Evolutionary conservation across 2,113 vertebrate species (phyloP).

Genomic region (Stercorarius parasiticus): DNA sequence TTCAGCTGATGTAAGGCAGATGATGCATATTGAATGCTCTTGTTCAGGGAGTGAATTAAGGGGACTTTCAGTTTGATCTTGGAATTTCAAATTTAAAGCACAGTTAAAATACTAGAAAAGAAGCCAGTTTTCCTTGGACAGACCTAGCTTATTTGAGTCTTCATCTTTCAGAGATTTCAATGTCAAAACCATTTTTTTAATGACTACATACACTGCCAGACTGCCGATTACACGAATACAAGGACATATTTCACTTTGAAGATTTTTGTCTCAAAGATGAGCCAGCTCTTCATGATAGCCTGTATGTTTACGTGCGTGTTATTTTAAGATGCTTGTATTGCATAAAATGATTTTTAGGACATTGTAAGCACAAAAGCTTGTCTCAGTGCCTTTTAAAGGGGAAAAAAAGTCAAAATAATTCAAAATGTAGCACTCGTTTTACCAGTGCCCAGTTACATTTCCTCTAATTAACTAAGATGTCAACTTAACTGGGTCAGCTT

Average conservation of each 20-base stretch:
- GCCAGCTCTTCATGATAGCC: background rate
- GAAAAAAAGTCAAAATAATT: background rate
- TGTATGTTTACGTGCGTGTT: background rate
- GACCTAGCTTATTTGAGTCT: background rate
- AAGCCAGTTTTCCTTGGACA: background rate
- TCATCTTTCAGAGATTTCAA: background rate
- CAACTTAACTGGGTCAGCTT: background rate
- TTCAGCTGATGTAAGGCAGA: fast-evolving
- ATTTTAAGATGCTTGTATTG: background rate
- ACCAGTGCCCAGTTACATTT: background rate
- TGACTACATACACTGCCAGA: fast-evolving
- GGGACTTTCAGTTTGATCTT: background rate
- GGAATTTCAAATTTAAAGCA: background rate
- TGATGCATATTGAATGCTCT: background rate
- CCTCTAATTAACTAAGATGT: background rate
- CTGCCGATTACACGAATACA: fast-evolving
- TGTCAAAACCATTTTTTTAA: background rate
- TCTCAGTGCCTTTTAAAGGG: background rate
- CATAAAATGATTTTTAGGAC: background rate
- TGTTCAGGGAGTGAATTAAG: background rate
- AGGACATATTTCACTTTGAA: background rate
- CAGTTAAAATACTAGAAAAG: background rate
- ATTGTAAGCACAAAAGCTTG: background rate
- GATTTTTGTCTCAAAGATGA: background rate
- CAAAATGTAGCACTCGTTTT: background rate